These are phyloP conservation scores for Rhagoletis zephyria DNA, from an alignment of 1,140 invertebrate genomes.

Conservation along the genomic window DNA sequence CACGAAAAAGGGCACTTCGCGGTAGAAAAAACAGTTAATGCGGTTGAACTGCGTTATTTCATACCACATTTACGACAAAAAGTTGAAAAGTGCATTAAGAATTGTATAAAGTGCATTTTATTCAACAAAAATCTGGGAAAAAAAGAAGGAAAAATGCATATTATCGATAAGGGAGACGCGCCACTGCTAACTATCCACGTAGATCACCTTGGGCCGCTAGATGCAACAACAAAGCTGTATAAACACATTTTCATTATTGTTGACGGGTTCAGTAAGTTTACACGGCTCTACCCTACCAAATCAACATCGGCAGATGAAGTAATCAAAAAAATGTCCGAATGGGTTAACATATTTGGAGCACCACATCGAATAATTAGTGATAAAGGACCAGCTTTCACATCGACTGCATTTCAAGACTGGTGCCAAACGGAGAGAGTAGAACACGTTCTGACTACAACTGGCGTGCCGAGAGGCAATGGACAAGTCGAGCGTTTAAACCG, in stretches of 20 bases:
- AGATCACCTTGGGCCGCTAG: constrained; percentile 61
- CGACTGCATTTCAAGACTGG: constrained; percentile 60
- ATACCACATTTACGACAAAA: constrained; percentile 66
- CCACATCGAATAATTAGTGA: constrained; percentile 61
- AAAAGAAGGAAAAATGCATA: too few relatives aligned
- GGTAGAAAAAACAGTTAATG: constrained; percentile 68
- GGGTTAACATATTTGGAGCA: constrained; percentile 64
- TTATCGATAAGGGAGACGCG: constrained; percentile 62
- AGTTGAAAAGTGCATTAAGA: constrained; percentile 63
- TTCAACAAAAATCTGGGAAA: too few relatives aligned
- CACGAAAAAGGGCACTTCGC: constrained; percentile 69
- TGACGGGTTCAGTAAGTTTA: constrained; percentile 64
- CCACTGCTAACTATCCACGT: constrained; percentile 59
- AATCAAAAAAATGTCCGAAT: constrained; percentile 57
- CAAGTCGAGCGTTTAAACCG: constrained; percentile 47
- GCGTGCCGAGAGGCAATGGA: constrained; percentile 54
- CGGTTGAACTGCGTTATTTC: constrained; percentile 69
- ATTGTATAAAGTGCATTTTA: too few relatives aligned
- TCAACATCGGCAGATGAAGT: not conserved
- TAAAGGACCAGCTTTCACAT: constrained; percentile 59
- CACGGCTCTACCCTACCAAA: constrained; percentile 21
- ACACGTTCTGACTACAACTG: constrained; percentile 62
- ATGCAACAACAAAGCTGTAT: constrained; percentile 62
- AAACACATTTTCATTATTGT: constrained; percentile 61
- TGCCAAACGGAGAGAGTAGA: constrained; percentile 61